Evolutionary conservation across 2,113 vertebrate species (phyloP).

Genomic region (Grantiella picta): DNA sequence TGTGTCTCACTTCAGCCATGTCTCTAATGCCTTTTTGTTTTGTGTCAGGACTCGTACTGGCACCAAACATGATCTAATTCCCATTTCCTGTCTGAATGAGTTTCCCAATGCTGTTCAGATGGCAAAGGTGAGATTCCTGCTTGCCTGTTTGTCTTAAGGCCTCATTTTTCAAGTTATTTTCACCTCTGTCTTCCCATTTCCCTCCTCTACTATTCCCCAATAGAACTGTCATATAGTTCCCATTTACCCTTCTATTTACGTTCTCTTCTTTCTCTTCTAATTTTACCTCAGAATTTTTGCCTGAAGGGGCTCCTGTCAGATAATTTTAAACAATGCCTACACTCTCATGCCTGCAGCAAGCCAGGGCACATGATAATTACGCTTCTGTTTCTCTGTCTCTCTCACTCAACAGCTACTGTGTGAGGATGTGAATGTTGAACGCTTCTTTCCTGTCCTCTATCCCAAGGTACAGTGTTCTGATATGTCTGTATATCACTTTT

Average conservation of each 20-base stretch:
- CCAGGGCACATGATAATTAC: background rate
- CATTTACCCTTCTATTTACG: background rate
- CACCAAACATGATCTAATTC: slow-evolving; percentile 82
- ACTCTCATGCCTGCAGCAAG: background rate
- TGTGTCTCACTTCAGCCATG: background rate
- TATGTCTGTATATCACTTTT: background rate
- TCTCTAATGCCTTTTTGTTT: slow-evolving; percentile 1
- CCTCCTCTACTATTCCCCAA: background rate
- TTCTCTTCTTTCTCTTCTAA: background rate
- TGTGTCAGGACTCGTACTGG: slow-evolving; percentile 80
- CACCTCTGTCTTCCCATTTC: background rate
- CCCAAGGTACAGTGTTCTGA: slow-evolving; percentile 78
- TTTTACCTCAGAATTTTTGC: background rate
- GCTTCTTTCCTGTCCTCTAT: slow-evolving; percentile 85
- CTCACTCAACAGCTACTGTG: slow-evolving; percentile 78
- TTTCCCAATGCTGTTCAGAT: slow-evolving; percentile 85
- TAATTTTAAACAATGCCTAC: background rate
- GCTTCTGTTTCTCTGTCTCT: background rate
- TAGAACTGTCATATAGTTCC: background rate
- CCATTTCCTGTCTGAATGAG: slow-evolving; percentile 76
- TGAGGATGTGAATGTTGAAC: slow-evolving; percentile 79
- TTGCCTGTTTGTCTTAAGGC: background rate
- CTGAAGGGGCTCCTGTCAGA: background rate
- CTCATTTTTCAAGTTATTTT: background rate
- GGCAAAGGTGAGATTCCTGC: slow-evolving; percentile 78